A percentile compares a stretch with the other conserved stretches of the same genome.
Conservation (phyloP, 2,888 invertebrate genomes). For the Pantelozetes paolii region DNA sequence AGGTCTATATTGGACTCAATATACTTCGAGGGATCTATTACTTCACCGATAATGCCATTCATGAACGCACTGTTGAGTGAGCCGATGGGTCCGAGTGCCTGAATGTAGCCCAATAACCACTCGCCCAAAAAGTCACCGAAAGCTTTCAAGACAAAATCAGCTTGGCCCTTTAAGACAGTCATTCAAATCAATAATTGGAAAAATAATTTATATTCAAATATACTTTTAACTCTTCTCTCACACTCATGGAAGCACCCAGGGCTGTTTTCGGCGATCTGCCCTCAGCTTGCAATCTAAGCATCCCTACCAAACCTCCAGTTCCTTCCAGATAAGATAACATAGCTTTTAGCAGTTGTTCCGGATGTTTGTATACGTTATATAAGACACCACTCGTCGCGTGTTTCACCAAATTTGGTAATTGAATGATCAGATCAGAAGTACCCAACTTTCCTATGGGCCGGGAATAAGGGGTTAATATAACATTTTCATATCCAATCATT, state of each 20-base stretch:
- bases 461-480: background rate
- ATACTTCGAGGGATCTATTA: constrained; percentile 1
- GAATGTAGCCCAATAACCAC: background rate
- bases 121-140: background rate
- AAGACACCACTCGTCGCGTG: background rate
- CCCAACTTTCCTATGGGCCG: background rate
- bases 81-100: background rate
- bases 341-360: background rate
- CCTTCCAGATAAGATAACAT: background rate
- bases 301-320: background rate
- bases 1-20: too few relatives aligned
- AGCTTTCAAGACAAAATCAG: background rate
- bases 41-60: background rate
- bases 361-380: background rate
- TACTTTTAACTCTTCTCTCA: background rate
- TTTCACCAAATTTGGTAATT: background rate
- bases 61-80: background rate
- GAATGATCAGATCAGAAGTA: background rate
- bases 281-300: constrained; percentile 1
- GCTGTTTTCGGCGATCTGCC: background rate
- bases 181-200: background rate
- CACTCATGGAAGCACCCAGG: background rate
- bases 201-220: background rate
- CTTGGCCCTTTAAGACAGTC: background rate
- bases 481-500: background rate